A percentile compares a stretch with the other conserved stretches of the same genome.
Evolutionary conservation across 1,140 invertebrate species (phyloP).

Genomic region (Acromyrmex charruanus): DNA sequence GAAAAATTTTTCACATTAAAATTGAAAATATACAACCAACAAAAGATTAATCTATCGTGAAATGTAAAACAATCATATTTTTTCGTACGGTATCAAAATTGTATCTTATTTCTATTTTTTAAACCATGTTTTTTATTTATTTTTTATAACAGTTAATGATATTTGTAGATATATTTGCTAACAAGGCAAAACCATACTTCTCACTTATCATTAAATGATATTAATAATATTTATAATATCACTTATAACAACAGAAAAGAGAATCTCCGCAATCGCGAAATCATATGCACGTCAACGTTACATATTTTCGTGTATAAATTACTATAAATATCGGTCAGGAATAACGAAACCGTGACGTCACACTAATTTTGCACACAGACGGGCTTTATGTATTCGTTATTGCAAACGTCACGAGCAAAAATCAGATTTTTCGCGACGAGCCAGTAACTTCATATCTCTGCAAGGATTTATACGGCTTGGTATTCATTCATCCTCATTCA

Average conservation of each 20-base stretch:
- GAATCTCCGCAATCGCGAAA: neutral
- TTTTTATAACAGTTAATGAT: neutral
- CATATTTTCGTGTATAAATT: slow-evolving; percentile 25
- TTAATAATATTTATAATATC: slow-evolving; percentile 8
- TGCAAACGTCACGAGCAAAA: slow-evolving; percentile 15
- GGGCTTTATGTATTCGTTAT: slow-evolving; percentile 29
- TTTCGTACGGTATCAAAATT: neutral
- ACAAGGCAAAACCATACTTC: neutral
- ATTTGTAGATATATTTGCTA: neutral
- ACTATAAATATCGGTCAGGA: slow-evolving; percentile 31
- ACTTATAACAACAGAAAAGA: neutral
- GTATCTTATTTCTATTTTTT: neutral
- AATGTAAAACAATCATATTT: neutral
- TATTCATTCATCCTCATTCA: slow-evolving; percentile 44
- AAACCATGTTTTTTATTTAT: neutral
- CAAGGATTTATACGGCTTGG: slow-evolving; percentile 53
- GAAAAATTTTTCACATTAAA: neutral
- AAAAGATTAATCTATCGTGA: neutral
- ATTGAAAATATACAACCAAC: neutral
- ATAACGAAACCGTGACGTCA: slow-evolving; percentile 25
- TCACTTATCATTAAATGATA: neutral
- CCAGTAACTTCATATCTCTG: slow-evolving; percentile 40
- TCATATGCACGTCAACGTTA: neutral
- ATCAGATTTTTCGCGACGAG: slow-evolving; percentile 21
- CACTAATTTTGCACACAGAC: slow-evolving; percentile 31